Base-by-base conservation (phyloP, 2,888 invertebrate species). In the Diaphora mendica region DNA sequence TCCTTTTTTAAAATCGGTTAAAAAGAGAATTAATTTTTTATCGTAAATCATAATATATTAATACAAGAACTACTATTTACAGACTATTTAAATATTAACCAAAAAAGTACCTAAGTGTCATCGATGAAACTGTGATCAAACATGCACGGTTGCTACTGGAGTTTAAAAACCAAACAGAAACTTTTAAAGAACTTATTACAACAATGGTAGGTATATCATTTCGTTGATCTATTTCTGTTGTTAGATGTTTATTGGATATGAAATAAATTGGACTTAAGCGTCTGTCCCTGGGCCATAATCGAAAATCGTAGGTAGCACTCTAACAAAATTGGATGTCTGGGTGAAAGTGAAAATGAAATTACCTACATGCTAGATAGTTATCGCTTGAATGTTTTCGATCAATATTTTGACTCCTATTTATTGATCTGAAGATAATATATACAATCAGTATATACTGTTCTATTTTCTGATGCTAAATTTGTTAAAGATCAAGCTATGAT, bases 281-380 rank as follows among this genome's bases (percentile, higher is more conserved):
- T 66, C 35, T 70, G 72, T 67, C 68, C 75, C 59, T 13, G 48
- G 51, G 13, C 59, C 51, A 26, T 76, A 69, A 80, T 75, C 68
- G 75, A 75, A 75, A 73, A 77, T 72, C 76, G 74, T 66, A 68
- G 42, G 64, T 66, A 77, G 73, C 80, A 82, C 81, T 81, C 68
- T 59, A 75, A 76, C 65, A n/a, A 80, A 80, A 82, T 77, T 82
- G 77, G 67, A 71, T 65, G 44, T 39, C 67, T 70, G 17, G 33
- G n/a, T 71, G 70, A 15, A 59, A 70, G 44, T 66, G 26, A 71
- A 75, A 62, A 75, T 77, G 71, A 72, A 75, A 72, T 66, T 67
- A 33, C 33, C 33, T 33, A 68, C 66, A 59, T 59, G 59, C 44
- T 35, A 65, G 55, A 72, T 65, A 55, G 42, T 35, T 17, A 70